Conservation (phyloP, 2,888 invertebrate species). For the Chaetogeoica ovagalla region DNA sequence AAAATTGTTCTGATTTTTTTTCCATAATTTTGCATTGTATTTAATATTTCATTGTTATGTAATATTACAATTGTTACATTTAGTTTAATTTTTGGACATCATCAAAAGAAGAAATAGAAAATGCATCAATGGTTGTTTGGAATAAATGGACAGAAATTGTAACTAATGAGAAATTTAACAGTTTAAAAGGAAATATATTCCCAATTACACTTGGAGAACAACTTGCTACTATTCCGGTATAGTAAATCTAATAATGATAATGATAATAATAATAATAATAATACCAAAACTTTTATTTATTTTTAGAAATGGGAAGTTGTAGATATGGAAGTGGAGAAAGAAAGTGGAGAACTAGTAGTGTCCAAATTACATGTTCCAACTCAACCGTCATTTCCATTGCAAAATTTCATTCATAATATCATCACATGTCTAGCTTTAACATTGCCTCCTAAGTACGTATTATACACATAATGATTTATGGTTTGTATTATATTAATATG, state of each 20-base stretch:
- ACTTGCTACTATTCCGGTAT: conserved; percentile 42
- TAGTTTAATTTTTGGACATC: conserved; percentile 47
- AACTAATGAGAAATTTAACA: conserved; percentile 24
- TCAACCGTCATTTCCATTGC: conserved; percentile 49
- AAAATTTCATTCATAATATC: conserved; percentile 36
- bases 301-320: conserved; percentile 46
- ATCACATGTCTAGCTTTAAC: conserved; percentile 21
- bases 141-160: conserved; percentile 39
- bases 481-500: background rate
- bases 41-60: background rate
- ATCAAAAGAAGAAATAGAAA: conserved; percentile 42
- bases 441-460: conserved; percentile 40
- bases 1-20: background rate
- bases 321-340: conserved; percentile 46
- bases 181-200: conserved; percentile 40
- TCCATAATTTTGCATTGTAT: background rate
- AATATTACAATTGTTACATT: background rate
- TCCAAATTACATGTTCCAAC: conserved; percentile 41
- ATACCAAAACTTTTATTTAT: background rate
- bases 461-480: background rate
- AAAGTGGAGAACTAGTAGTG: conserved; percentile 47
- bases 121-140: conserved; percentile 27
- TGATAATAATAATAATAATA: background rate
- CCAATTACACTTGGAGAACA: conserved; percentile 48
- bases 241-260: background rate